Base-by-base conservation (phyloP, 1,140 invertebrate species). In the Drosophila kanapiae region DNA sequence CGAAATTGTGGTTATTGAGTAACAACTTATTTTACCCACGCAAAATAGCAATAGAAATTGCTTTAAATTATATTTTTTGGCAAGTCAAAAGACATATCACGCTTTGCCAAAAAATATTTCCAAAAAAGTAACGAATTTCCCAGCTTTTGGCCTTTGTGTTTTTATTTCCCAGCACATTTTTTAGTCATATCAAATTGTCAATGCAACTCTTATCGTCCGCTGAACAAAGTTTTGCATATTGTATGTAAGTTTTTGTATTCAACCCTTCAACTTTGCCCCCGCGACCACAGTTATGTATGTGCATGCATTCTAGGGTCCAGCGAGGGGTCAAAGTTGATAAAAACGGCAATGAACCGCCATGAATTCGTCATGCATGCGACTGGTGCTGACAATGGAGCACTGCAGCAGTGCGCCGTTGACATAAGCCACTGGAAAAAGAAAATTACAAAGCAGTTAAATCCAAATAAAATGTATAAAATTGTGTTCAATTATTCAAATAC, bases 281-380 rank as follows among this genome's bases (percentile, higher is more conserved):
- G 40, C 33, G 54, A 45, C 45, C 51, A 23, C 54, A 76, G 47
- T 59, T 33, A 27, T n/a, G 59, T 43, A 48, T 13, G 59, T 60
- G 49, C 23, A 35, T 43, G 33, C 18, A 48, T 42, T 8, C 18
- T 27, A 40, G 56, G 38, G 31, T 61, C 62, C 56, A 33, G 35
- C 23, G 53, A 23, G 60, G 56, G 71, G 60, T 53, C 78, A 78
- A 57, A 62, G 60, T 43, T 77, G 62, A 63, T 75, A 81, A 72
- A 82, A 86, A n/a, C 78, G 70, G 78, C 80, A 86, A 78, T 70
- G 65, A 65, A 82, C 72, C 80, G 72, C 54, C 78, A 71, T 70
- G 69, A 78, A 72, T 75, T 78, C 61, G 62, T 87, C 83, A 87
- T 87, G 83, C 69, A 79, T 77, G 72, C 59, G 6, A 60, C 31